A percentile compares a stretch with the other conserved stretches of the same genome.
These are phyloP conservation scores for Sarcophaga peregrina DNA, from an alignment of 1,140 invertebrate genomes.

Conservation along the genomic window DNA sequence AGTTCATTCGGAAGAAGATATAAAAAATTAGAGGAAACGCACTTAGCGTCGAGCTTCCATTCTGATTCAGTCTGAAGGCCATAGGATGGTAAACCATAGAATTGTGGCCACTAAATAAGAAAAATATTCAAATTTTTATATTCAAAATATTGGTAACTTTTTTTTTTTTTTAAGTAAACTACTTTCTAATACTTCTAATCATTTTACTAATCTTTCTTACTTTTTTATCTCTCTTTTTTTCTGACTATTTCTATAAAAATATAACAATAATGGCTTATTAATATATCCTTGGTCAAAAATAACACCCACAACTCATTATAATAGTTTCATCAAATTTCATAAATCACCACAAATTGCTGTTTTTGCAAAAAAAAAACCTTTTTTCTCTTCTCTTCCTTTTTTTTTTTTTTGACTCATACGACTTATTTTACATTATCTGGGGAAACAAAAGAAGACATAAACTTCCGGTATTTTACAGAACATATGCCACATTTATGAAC, in stretches of 20 bases:
- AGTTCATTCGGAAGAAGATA: too few relatives aligned
- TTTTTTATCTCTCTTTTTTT: too few relatives aligned
- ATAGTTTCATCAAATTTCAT: neutral
- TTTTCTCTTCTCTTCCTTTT: too few relatives aligned
- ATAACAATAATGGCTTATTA: neutral
- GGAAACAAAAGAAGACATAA: slow-evolving; percentile 35
- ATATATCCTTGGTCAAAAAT: neutral
- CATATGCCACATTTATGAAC: slow-evolving; percentile 26
- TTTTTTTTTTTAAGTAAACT: too few relatives aligned
- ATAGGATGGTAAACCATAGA: too few relatives aligned
- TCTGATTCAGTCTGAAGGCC: too few relatives aligned
- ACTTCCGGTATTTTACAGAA: slow-evolving; percentile 29
- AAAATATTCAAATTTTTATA: too few relatives aligned
- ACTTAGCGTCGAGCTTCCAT: too few relatives aligned
- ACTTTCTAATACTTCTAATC: neutral
- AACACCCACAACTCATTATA: neutral
- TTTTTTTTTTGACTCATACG: neutral
- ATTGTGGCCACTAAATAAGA: too few relatives aligned
- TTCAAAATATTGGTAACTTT: too few relatives aligned
- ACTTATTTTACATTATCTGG: neutral
- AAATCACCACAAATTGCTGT: neutral
- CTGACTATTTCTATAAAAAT: neutral
- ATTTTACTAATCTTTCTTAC: too few relatives aligned
- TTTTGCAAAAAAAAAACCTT: neutral
- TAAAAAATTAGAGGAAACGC: too few relatives aligned